Evolutionary conservation across 2,113 vertebrate genomes (phyloP).

Genomic region (Prolemur simus): DNA sequence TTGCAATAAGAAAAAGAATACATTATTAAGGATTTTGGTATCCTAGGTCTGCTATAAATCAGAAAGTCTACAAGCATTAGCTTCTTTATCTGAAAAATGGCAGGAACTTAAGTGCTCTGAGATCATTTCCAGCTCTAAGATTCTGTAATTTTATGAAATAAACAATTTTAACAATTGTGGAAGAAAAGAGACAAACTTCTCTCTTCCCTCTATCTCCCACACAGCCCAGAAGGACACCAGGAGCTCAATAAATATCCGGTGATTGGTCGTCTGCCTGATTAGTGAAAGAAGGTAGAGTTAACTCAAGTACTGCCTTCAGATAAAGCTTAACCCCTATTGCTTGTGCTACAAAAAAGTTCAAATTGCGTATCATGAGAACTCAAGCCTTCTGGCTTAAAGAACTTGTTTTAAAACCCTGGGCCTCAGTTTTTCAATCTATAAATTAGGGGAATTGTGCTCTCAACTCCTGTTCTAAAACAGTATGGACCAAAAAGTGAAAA

Average conservation of each 20-base stretch:
- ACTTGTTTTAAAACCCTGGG: neutral
- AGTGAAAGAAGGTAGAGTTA: rapidly evolving
- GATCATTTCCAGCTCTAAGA: neutral
- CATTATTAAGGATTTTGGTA: neutral
- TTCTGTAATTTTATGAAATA: neutral
- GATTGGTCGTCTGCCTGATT: neutral
- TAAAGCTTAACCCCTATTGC: neutral
- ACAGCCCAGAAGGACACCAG: neutral
- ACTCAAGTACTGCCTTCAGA: neutral
- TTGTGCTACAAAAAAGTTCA: neutral
- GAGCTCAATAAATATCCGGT: neutral
- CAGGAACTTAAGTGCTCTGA: neutral
- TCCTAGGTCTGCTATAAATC: neutral
- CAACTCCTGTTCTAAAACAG: neutral
- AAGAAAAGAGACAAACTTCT: neutral
- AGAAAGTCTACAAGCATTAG: no score
- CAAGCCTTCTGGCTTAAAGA: neutral
- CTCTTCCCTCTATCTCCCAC: neutral
- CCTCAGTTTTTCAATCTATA: neutral
- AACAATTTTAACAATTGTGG: neutral
- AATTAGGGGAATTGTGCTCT: neutral
- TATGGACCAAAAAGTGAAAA: no score
- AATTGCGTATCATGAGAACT: neutral
- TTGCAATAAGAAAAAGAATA: neutral
- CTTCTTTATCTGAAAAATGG: neutral